Base-by-base conservation (phyloP, 2,888 invertebrate species). In the Eupithecia dodoneata region DNA sequence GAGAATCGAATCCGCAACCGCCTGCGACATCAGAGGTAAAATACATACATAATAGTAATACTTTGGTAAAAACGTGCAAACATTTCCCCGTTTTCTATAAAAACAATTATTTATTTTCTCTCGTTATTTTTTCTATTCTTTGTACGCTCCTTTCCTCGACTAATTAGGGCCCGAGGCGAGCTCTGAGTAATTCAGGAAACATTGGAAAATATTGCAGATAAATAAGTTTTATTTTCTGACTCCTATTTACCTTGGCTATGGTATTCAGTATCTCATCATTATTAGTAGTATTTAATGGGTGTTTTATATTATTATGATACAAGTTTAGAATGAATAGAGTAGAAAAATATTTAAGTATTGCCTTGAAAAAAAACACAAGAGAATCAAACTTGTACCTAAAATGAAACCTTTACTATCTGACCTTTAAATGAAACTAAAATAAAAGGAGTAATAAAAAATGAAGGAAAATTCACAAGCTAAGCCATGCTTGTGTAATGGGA, bases 131-230 rank as follows among this genome's bases (percentile, higher is more conserved):
- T 45, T 2, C 45, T 12, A n/a, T 67, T 67, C 42, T 44, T 15
- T 69, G 69, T 45, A 3, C 41, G 42, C 42, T 45, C 45, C 18
- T 18, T 44, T 69, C 42, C 5, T 45, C 13, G 69, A 69, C 44
- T 69, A 69, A 69, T 69, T 69, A 69, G 4, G 44, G 13, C 69
- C 45, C 18, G n/a, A 69, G 69, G 69, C 66, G 42, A 42, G 42
- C 45, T 45, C 45, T n/a, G 69, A 45, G 44, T 44, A n/a, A 45
- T 69, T 69, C 69, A 69, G 10, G n/a, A n/a, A 69, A 45, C 15
- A 69, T 69, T 4, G 10, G 15, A 66, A 69, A 45, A 45, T 45
- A 69, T 69, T 18, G 9, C 4, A 44, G 69, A 42, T 42, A 15
- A 66, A 15, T 42, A 18, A 15, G 44, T 18, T 69, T 69, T 42